A percentile compares a stretch with the other conserved stretches of the same genome.
phyloP scores from a whole-genome alignment of 30 jellyfish, hydroid and myxozoan species.

The Turritopsis rubra region DNA sequence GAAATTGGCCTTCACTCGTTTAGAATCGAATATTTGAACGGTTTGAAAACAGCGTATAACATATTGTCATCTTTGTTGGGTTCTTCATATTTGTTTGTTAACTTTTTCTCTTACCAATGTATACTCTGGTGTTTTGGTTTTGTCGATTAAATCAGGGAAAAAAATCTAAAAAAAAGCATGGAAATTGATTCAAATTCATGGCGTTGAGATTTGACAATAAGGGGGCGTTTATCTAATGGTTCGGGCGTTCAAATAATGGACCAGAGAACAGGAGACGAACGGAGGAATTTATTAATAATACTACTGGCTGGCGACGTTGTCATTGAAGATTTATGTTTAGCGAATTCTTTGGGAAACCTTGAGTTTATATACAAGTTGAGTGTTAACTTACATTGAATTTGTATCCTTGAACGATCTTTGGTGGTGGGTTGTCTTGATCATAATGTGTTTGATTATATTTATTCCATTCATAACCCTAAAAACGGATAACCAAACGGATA shows the following conservation, averaged over 20 bases:
- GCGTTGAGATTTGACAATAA: not conserved
- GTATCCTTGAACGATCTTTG: constrained; percentile 97
- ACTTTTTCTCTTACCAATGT: constrained; percentile 44
- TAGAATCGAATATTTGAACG: no score
- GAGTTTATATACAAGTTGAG: no score
- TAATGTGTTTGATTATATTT: constrained; percentile 97
- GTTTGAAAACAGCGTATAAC: no score
- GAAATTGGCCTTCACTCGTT: no score
- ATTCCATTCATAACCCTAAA: constrained; percentile 99
- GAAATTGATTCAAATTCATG: not conserved
- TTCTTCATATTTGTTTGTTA: no score
- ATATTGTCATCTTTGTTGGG: no score
- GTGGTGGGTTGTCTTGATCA: constrained; percentile 99
- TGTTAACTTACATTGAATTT: constrained; percentile 74
- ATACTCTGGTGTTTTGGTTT: constrained; percentile 83
- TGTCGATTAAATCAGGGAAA: constrained; percentile 93
- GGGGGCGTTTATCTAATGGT: not conserved
- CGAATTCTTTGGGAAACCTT: no score
- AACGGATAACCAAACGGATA: not conserved
- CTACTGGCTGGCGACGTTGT: no score
- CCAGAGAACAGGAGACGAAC: no score
- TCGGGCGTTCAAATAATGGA: not conserved
- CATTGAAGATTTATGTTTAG: no score
- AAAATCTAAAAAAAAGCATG: constrained; percentile 44
- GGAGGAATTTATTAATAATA: no score